Evolutionary conservation across 2,797 vertebrate genomes (phyloP).

Genomic region (Argyrosomus regius): DNA sequence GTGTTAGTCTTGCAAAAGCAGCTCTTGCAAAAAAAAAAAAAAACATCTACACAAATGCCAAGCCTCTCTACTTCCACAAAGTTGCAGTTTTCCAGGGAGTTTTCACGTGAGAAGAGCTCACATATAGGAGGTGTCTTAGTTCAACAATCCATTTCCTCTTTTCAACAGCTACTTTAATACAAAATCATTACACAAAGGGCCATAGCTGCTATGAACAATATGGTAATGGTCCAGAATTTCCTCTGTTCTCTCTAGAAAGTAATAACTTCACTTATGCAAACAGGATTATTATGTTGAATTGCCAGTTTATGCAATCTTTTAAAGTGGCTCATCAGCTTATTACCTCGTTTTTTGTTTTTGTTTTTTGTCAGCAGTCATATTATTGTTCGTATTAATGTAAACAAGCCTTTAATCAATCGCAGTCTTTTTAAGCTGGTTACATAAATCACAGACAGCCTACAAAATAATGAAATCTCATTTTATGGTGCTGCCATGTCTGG

Average conservation of each 20-base stretch:
- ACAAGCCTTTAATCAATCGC: slow-evolving; percentile 31
- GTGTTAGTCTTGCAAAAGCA: neutral
- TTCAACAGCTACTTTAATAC: neutral
- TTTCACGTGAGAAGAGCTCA: neutral
- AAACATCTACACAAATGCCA: no score
- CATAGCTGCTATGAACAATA: neutral
- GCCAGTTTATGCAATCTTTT: slow-evolving; percentile 3
- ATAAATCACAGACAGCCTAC: slow-evolving; percentile 16
- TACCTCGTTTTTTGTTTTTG: neutral
- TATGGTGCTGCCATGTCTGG: slow-evolving; percentile 30
- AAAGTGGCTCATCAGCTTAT: slow-evolving; percentile 23
- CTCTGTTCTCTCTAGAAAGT: neutral
- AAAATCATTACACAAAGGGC: neutral
- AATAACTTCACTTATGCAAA: slow-evolving; percentile 2
- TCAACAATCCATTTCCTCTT: neutral
- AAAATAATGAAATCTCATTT: slow-evolving; percentile 29
- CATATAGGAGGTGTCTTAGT: neutral
- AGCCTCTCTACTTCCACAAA: no score
- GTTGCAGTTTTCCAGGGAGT: no score
- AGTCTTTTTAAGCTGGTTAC: slow-evolving; percentile 25
- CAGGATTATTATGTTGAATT: slow-evolving; percentile 15
- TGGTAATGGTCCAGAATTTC: neutral
- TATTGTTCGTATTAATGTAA: slow-evolving; percentile 21
- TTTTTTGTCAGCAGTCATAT: slow-evolving; percentile 2
- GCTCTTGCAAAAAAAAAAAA: neutral